phyloP scores from a whole-genome alignment of 2,113 vertebrate genomes.

The Stercorarius parasiticus region DNA sequence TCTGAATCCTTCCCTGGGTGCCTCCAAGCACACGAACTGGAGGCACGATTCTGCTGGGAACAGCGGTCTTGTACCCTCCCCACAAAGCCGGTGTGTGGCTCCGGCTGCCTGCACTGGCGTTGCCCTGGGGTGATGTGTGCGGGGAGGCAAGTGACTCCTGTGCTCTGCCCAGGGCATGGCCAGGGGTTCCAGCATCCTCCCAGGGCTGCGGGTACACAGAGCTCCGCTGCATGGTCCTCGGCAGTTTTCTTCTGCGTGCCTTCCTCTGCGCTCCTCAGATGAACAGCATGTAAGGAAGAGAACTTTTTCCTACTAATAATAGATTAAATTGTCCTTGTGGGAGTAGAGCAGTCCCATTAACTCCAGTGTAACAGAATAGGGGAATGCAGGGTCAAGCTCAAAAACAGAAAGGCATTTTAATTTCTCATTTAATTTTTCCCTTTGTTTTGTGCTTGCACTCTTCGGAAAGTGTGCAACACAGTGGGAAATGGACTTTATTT shows the following conservation, averaged over 20 bases:
- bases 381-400: neutral
- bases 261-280: neutral
- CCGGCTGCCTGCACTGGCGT: accelerated
- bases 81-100: neutral
- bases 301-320: slow-evolving; percentile 1
- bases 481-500: neutral
- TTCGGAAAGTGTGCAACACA: neutral
- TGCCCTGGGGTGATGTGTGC: accelerated
- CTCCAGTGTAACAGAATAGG: neutral
- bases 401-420: neutral
- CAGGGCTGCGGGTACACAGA: accelerated
- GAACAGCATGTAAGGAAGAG: neutral
- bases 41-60: neutral
- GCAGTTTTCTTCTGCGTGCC: neutral
- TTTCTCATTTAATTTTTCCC: neutral
- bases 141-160: accelerated
- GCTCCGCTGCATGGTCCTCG: accelerated
- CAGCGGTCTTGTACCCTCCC: neutral
- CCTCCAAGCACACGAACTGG: accelerated
- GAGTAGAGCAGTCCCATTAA: neutral
- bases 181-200: accelerated
- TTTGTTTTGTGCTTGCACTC: neutral
- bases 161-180: accelerated
- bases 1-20: neutral
- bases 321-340: neutral